Base-by-base conservation (phyloP, 2,113 vertebrate genomes). In the Passerina amoena region DNA sequence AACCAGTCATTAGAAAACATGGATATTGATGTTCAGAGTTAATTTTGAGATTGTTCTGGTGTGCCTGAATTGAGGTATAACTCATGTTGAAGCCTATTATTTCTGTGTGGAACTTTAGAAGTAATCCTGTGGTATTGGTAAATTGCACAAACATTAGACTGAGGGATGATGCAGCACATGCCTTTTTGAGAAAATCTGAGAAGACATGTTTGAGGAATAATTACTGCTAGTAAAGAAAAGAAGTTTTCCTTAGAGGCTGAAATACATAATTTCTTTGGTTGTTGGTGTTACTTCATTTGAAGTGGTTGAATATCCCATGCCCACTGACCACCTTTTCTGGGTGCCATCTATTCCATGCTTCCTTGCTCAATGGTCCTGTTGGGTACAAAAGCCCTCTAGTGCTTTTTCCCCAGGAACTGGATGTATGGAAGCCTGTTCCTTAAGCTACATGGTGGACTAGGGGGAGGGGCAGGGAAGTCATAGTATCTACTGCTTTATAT, bases 381-480 rank as follows among this genome's bases (percentile, higher is more conserved):
- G 47, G 22, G 17, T 81, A 14, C 59, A 64, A 60, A 71, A 63
- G 20, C 37, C 8, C 14, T 75, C 9, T 22, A 3, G 21, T 47
- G 30, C 23, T 73, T 73, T 88, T 57, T 66, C 7, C 22, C 11
- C 13, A 28, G 25, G 17, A 71, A 6, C 4, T 57, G 31, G 3
- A 8, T 45, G 17, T 57, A 12, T 54, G 33, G 53, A 53, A 72
- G 5, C 25, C 12, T 73, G 11, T 63, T 79, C 16, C 12, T 57
- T 48, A 25, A 10, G 30, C 13, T 80, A 9, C 38, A 20, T 8
- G 31, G 22, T 27, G 37, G 25, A 33, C 2, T 1, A 4, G 2
- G 1, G 3, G 2, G 2, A 2, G 12, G 37, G 6, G 42, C 1
- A 15, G 4, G 0, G 3, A 7, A 33, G 14, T 71, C 16, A 3